These are phyloP conservation scores for Edolisoma coerulescens DNA, from an alignment of 2,113 vertebrate species.

Conservation along the genomic window DNA sequence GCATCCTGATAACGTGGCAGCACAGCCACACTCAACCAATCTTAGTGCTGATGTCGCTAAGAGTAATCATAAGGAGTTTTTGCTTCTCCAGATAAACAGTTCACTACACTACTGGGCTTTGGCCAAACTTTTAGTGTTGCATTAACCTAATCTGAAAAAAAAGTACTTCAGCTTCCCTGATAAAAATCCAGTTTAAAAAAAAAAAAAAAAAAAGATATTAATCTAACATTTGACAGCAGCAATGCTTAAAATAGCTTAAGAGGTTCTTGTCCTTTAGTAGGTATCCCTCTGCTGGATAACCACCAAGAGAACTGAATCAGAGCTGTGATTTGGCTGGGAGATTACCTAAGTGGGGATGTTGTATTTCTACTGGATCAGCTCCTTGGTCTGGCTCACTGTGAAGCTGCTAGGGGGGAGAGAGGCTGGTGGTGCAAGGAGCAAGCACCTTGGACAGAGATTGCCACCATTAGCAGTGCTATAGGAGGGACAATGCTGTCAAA, in stretches of 20 bases:
- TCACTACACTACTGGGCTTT: background rate
- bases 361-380: background rate
- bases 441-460: constrained; percentile 61
- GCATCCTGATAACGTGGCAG: too few relatives aligned
- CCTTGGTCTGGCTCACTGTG: rapidly evolving
- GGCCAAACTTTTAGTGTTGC: background rate
- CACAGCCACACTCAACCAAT: too few relatives aligned
- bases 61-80: background rate
- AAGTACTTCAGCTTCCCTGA: background rate
- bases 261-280: background rate
- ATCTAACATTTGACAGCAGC: background rate
- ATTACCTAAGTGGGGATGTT: background rate
- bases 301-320: background rate
- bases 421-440: background rate
- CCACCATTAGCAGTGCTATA: background rate
- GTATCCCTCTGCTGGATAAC: background rate
- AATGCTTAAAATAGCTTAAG: background rate
- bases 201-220: background rate
- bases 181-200: background rate
- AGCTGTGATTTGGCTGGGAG: background rate
- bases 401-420: background rate
- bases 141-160: background rate
- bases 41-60: background rate
- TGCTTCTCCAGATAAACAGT: background rate
- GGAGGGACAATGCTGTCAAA: background rate